These are phyloP conservation scores for Leucoptera coffeella DNA, from an alignment of 2,888 invertebrate species.

Conservation along the genomic window DNA sequence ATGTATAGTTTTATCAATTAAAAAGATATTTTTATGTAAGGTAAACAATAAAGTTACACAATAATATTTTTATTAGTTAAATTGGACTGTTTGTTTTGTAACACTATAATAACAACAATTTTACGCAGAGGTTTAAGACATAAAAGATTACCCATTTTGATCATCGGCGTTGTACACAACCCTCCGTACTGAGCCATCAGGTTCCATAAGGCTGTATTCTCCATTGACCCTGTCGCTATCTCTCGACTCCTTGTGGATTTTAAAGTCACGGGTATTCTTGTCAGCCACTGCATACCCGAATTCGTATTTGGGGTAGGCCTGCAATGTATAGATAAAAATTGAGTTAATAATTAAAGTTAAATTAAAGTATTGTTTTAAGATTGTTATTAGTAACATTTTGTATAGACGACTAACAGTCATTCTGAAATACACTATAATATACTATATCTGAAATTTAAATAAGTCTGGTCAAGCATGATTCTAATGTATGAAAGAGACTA, in stretches of 20 bases:
- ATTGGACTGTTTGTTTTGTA: too few species aligned
- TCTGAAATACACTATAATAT: too few species aligned
- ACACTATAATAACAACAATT: background rate
- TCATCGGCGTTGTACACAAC: conserved; percentile 55
- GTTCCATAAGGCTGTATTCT: conserved; percentile 49
- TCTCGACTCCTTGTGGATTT: conserved; percentile 44
- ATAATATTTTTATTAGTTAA: too few species aligned
- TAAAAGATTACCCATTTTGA: conserved; percentile 34
- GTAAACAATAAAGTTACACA: too few species aligned
- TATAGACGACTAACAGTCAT: too few species aligned
- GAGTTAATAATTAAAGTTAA: too few species aligned
- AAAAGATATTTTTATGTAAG: too few species aligned
- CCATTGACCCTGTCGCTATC: conserved; percentile 53
- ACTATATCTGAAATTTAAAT: background rate
- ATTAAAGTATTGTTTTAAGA: too few species aligned
- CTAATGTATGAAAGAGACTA: too few species aligned
- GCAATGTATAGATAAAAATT: conserved; percentile 1
- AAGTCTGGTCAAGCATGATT: background rate
- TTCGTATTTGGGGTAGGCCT: conserved; percentile 53
- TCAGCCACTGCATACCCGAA: conserved; percentile 55
- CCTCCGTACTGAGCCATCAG: conserved; percentile 50
- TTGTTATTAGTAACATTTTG: too few species aligned
- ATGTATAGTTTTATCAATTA: too few species aligned
- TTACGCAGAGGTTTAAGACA: background rate
- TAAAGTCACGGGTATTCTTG: conserved; percentile 51